These are phyloP conservation scores for Heliothis peltigera DNA, from an alignment of 2,888 invertebrate species.

Conservation along the genomic window DNA sequence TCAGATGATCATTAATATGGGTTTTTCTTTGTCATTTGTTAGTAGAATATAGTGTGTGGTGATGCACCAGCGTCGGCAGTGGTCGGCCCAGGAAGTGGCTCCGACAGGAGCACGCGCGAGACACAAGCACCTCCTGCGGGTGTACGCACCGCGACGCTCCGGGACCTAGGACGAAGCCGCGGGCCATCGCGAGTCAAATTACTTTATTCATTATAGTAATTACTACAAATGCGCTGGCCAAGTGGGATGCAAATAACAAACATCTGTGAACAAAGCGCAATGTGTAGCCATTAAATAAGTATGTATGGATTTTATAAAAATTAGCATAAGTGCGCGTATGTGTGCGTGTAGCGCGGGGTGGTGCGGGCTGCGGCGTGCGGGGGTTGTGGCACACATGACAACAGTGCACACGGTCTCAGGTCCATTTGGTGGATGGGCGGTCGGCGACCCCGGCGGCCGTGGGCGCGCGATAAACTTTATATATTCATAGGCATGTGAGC, in stretches of 20 bases:
- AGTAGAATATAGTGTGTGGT: neutral
- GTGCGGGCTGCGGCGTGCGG: conserved; percentile 9
- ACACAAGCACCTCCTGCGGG: neutral
- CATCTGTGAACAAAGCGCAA: conserved; percentile 24
- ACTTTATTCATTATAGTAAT: neutral
- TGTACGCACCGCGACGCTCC: too few species aligned
- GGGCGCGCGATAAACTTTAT: conserved; percentile 62
- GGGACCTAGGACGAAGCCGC: too few species aligned
- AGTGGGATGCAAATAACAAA: conserved; percentile 12
- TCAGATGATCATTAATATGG: too few species aligned
- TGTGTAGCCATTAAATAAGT: conserved; percentile 16
- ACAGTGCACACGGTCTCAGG: conserved; percentile 60
- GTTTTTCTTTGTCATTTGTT: too few species aligned
- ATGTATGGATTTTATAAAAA: conserved; percentile 44
- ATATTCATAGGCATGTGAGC: conserved; percentile 62
- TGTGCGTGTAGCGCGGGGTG: conserved; percentile 15
- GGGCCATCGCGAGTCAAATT: neutral
- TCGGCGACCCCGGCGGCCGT: conserved; percentile 61
- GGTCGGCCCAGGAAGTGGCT: too few species aligned
- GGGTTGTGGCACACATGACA: conserved; percentile 57
- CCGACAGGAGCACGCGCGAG: too few species aligned
- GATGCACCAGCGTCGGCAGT: conserved; percentile 29
- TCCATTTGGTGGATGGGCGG: conserved; percentile 68
- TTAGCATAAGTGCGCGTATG: conserved; percentile 28
- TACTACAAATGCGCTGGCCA: neutral